A percentile compares a stretch with the other conserved stretches of the same genome.
Evolutionary conservation across 30 jellyfish, hydroid and myxozoan genomes (phyloP).

Genomic region (Chrysaora quinquecirrha): DNA sequence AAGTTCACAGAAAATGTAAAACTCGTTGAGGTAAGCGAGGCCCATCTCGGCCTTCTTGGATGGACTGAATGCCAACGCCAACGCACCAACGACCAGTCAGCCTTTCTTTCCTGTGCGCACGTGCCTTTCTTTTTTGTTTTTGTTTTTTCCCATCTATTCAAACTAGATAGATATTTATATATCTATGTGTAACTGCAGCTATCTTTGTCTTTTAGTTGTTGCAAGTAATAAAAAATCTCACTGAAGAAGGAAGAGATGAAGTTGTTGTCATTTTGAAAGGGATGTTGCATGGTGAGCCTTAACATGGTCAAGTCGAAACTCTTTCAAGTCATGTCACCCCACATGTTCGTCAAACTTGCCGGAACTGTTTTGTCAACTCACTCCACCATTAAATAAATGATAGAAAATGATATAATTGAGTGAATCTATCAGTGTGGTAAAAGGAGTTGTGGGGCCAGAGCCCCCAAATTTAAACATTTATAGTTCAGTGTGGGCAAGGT

Average conservation of each 20-base stretch:
- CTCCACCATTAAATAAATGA: too few relatives aligned
- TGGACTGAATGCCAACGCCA: too few relatives aligned
- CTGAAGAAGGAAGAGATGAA: constrained; percentile 40
- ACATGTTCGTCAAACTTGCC: neutral
- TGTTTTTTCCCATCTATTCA: too few relatives aligned
- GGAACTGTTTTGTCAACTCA: too few relatives aligned
- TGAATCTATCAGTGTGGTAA: too few relatives aligned
- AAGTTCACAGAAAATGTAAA: neutral
- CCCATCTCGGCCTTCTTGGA: neutral
- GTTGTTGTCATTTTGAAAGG: constrained; percentile 18
- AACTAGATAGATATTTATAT: neutral
- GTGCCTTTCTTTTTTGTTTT: too few relatives aligned
- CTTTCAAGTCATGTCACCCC: neutral
- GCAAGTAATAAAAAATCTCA: constrained; percentile 13
- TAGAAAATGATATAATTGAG: too few relatives aligned
- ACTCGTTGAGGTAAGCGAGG: constrained; percentile 26
- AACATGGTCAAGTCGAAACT: neutral
- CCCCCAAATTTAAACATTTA: too few relatives aligned
- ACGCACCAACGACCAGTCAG: neutral
- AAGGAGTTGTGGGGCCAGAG: neutral
- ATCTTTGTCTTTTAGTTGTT: constrained; percentile 10
- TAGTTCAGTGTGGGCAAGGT: neutral
- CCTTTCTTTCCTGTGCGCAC: neutral
- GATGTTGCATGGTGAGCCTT: constrained; percentile 42
- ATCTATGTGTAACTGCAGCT: neutral